Evolutionary conservation across 1,140 invertebrate genomes (phyloP), one percentile per base, ranked within the genome.

Genomic region (Xylocopa sonorina): DNA sequence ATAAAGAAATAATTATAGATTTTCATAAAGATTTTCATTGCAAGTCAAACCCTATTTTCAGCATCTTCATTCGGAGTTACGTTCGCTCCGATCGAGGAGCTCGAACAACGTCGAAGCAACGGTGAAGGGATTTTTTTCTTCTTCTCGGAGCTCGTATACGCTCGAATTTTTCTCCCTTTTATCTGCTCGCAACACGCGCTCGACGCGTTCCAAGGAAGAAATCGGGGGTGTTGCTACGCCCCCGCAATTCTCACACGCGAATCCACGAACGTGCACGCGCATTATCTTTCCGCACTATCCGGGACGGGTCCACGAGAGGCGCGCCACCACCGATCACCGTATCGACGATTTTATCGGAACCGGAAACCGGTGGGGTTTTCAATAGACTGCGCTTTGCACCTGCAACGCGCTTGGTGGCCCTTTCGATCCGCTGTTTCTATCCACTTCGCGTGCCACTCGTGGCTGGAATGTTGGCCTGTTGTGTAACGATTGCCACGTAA

Each of bases 221-320:
- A 66, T 34, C 58, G 58, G 38, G 62, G 29, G 71, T 43, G 78
- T 72, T 69, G 43, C 64, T 60, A 82, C 83, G 71, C 76, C 57
- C 46, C 68, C 69, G 60, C 77, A 71, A 76, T 69, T 80, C 72
- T 58, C 77, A 83, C 83, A 84, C 81, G 71, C 71, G 83, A 72
- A 75, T 75, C 81, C 57, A 55, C 66, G 58, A 51, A 71, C 60
- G 50, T 80, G 82, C 55, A 72, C 71, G 38, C 66, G 71, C 78
- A 46, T 80, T 85, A 85, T 81, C 83, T 77, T 38, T 29, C 3
- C 51, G 38, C 62, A 55, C 32, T 77, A 80, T 85, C 66, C 73
- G 29, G n/a, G 55, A 76, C 43, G 16, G 48, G 32, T 74, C 50
- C 55, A 55, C 58, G 68, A 73, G 48, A 76, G 53, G 68, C 51